A percentile compares a stretch with the other conserved stretches of the same genome.
Evolutionary conservation across 2,888 invertebrate genomes (phyloP).

Genomic region (Steinernema scapterisci): DNA sequence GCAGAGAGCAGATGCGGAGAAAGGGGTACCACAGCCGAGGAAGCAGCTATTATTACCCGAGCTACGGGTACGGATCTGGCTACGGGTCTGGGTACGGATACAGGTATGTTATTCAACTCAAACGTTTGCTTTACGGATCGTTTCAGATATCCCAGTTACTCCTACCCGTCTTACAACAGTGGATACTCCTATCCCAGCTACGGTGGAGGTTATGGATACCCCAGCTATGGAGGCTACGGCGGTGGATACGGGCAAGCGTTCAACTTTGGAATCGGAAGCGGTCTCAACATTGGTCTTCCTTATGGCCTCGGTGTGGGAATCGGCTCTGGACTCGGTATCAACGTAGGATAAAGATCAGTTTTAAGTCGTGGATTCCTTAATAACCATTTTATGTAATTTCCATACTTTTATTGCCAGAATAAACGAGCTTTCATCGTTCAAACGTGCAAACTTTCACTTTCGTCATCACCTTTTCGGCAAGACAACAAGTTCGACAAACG

Average conservation of each 20-base stretch:
- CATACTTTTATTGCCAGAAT: not conserved
- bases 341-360: not conserved
- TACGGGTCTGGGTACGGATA: no score
- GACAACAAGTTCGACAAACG: conserved; percentile 21
- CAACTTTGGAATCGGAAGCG: conserved; percentile 13
- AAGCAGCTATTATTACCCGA: not conserved
- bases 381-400: no score
- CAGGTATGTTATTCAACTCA: no score
- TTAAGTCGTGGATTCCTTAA: no score
- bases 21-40: not conserved
- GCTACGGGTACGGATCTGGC: not conserved
- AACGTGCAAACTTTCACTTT: not conserved
- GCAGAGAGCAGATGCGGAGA: not conserved
- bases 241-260: not conserved
- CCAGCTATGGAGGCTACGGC: not conserved
- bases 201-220: not conserved
- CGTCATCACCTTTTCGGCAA: not conserved
- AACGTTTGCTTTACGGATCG: not conserved
- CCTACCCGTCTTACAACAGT: not conserved
- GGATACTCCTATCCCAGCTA: conserved; percentile 12
- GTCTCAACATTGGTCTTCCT: conserved; percentile 18
- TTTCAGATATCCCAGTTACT: conserved; percentile 22
- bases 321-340: conserved; percentile 6
- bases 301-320: not conserved
- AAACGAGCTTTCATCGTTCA: not conserved